Evolutionary conservation across 2,797 vertebrate genomes (phyloP), one percentile per base, ranked within the genome.

Genomic region (Coregonus ussuriensis): DNA sequence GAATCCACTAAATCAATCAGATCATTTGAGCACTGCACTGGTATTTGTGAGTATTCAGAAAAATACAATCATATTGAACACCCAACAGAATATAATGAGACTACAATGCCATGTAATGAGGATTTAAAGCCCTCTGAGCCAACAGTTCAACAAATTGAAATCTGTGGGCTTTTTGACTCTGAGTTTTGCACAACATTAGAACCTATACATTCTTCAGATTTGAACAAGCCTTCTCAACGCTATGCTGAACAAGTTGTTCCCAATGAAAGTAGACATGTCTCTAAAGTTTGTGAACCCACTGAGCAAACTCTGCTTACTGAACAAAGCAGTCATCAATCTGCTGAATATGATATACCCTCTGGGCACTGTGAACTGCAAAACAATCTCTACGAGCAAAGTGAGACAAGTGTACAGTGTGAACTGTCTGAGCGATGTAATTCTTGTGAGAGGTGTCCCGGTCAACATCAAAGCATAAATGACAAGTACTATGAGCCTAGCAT

Each of bases 11-110:
- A 56, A 70, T 69, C 75, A 16, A 56, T 81, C 0, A 51, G 91
- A 56, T 79, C 73, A 6, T 71, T 82, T 54, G 82, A 84, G 56
- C 81, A 62, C 52, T 71, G n/a, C n/a, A 11, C 80, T 14, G 82
- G 81, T 25, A 33, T 83, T 56, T 80, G 78, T 77, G 88, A 91
- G 72, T 81, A 75, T 37, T 81, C 85, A 0, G 63, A 79, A 71
- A 77, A 71, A 68, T 72, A 81, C 9, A 76, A 72, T 67, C 62
- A 81, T 29, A 59, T 14, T 15, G 83, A 85, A 59, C 77, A 21
- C 54, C 53, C 62, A 13, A n/a, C 86, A 52, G 78, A 86, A 51
- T 47, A 76, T 18, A 68, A 33, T 9, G 83, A 88, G 29, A 75
- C 66, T 33, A 29, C 41, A 35, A 84, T 85, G 29, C 59, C 59